A percentile compares a stretch with the other conserved stretches of the same genome.
These are phyloP conservation scores for Lepidurus packardi DNA, from an alignment of 1,140 invertebrate species.

Conservation along the genomic window DNA sequence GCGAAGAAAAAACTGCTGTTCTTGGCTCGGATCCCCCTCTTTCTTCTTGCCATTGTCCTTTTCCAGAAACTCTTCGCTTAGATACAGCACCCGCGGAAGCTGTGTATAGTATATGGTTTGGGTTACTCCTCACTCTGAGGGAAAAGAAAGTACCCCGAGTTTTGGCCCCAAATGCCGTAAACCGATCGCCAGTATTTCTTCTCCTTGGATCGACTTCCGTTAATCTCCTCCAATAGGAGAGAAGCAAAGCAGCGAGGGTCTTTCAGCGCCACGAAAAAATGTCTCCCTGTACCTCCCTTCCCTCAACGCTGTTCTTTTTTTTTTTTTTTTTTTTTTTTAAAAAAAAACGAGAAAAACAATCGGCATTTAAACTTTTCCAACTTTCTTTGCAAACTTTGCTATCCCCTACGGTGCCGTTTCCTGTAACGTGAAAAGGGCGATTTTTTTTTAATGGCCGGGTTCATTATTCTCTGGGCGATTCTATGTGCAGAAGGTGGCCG, in stretches of 20 bases:
- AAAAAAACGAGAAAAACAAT: not conserved
- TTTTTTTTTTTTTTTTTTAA: too few species aligned
- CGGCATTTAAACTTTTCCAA: not conserved
- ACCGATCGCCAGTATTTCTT: constrained; percentile 18
- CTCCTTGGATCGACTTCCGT: constrained; percentile 13
- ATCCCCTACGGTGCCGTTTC: too few species aligned
- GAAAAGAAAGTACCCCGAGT: not conserved
- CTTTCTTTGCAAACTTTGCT: not conserved
- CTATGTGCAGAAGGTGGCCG: too few species aligned
- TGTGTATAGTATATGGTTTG: not conserved
- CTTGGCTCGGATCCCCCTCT: constrained; percentile 1
- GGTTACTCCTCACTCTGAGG: not conserved
- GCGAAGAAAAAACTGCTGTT: constrained; percentile 5
- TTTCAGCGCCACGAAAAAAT: not conserved
- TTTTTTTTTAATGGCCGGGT: too few species aligned
- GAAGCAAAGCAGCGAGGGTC: not conserved
- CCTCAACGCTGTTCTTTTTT: not conserved
- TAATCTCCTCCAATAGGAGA: constrained; percentile 19
- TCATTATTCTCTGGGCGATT: too few species aligned
- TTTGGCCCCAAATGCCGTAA: not conserved
- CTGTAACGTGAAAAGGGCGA: too few species aligned
- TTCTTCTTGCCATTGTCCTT: not conserved
- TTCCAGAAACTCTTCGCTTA: not conserved
- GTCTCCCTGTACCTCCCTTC: not conserved
- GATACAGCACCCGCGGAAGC: not conserved